Evolutionary conservation across 1,140 invertebrate species (phyloP).

Genomic region (Drosophila carrolli): DNA sequence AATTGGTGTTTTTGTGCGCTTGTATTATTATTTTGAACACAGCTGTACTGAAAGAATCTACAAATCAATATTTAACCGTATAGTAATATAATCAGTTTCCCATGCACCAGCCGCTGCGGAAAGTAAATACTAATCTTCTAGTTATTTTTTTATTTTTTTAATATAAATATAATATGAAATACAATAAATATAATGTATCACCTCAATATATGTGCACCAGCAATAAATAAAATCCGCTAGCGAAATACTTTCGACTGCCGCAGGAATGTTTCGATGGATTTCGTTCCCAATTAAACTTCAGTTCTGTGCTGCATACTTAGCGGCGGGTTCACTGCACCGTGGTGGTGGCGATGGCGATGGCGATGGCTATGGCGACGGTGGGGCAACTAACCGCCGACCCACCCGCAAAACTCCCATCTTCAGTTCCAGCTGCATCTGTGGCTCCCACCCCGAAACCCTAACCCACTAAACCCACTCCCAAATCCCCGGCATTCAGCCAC

Average conservation of each 20-base stretch:
- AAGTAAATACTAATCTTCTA: neutral
- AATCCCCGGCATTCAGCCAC: slow-evolving; percentile 46
- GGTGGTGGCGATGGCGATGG: slow-evolving; percentile 8
- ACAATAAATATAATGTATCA: neutral
- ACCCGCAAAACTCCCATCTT: slow-evolving; percentile 15
- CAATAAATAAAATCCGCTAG: slow-evolving; percentile 16
- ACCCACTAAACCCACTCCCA: slow-evolving; percentile 19
- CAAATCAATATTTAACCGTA: neutral
- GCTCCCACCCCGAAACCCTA: slow-evolving; percentile 16
- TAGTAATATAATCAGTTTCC: neutral
- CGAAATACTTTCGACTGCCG: slow-evolving; percentile 20
- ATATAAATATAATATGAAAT: neutral
- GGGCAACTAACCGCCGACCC: slow-evolving; percentile 26
- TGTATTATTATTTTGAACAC: neutral
- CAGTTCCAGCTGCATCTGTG: slow-evolving; percentile 5
- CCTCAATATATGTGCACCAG: slow-evolving; percentile 4
- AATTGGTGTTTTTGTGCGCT: neutral
- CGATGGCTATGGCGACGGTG: neutral
- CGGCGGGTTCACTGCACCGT: slow-evolving; percentile 69
- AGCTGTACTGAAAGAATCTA: neutral
- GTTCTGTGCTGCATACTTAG: slow-evolving; percentile 65
- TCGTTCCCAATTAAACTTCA: slow-evolving; percentile 60
- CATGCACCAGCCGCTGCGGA: neutral
- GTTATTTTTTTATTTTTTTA: neutral
- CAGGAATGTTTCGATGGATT: slow-evolving; percentile 30